phyloP scores from a whole-genome alignment of 92 coral and sea anemone genomes.

The Epizoanthus stellaris region DNA sequence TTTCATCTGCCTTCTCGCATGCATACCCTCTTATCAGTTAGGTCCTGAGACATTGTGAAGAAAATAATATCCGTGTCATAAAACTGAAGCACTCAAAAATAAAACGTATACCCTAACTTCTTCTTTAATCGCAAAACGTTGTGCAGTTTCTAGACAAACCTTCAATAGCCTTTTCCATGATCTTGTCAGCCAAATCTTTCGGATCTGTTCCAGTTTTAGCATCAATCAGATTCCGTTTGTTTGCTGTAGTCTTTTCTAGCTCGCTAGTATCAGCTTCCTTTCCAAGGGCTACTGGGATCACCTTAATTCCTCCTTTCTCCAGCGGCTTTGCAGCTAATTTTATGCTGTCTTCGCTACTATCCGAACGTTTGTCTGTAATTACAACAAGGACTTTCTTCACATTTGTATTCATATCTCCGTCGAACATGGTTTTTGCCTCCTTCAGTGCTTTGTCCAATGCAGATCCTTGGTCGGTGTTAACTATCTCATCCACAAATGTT shows the following conservation, averaged over 20 bases:
- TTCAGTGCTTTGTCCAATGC: constrained; percentile 51
- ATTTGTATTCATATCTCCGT: constrained; percentile 16
- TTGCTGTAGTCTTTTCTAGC: constrained; percentile 26
- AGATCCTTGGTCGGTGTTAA: constrained; percentile 68
- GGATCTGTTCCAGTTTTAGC: constrained; percentile 47
- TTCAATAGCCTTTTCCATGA: constrained; percentile 39
- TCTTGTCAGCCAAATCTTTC: constrained; percentile 45
- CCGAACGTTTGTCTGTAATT: constrained; percentile 43
- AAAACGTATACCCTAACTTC: too few species aligned
- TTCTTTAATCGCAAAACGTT: too few species aligned
- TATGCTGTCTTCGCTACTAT: constrained; percentile 34
- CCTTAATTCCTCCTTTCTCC: constrained; percentile 36
- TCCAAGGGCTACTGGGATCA: constrained; percentile 54
- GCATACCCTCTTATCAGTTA: too few species aligned
- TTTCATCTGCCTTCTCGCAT: too few species aligned
- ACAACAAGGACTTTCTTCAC: constrained; percentile 47
- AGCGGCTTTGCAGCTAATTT: constrained; percentile 26
- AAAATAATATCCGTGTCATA: too few species aligned
- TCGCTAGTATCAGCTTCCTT: constrained; percentile 38
- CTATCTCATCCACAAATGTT: constrained; percentile 50
- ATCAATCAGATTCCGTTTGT: constrained; percentile 45
- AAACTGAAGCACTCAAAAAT: too few species aligned
- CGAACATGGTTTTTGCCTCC: constrained; percentile 40
- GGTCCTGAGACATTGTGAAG: too few species aligned
- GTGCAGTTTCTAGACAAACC: neutral